Evolutionary conservation across 2,113 vertebrate genomes (phyloP).

Genomic region (Fregata magnificens): DNA sequence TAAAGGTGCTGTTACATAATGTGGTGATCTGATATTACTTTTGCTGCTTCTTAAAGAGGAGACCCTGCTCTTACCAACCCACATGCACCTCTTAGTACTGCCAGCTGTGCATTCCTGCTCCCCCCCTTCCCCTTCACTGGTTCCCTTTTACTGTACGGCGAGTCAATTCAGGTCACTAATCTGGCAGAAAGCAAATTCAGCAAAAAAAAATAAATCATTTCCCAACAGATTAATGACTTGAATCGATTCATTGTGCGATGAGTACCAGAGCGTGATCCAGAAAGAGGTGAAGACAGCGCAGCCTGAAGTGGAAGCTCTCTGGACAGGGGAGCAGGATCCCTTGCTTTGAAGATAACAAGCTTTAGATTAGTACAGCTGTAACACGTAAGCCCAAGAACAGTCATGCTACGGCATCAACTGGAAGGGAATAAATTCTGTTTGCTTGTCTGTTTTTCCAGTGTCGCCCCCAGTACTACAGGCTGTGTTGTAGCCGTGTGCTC

Average conservation of each 20-base stretch:
- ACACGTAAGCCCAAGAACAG: neutral
- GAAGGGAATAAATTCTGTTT: neutral
- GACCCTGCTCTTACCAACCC: neutral
- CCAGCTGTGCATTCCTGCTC: neutral
- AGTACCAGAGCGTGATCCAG: neutral
- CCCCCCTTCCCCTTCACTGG: neutral
- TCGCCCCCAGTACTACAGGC: too few relatives aligned
- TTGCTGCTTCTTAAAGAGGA: neutral
- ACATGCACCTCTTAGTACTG: neutral
- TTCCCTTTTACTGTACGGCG: neutral
- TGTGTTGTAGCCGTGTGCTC: neutral
- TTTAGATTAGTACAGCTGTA: neutral
- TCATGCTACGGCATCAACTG: accelerated
- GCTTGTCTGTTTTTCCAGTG: neutral
- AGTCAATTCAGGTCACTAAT: neutral
- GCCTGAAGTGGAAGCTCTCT: neutral
- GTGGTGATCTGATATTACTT: neutral
- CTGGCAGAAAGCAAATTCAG: neutral
- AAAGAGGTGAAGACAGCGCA: neutral
- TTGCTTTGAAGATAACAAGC: neutral
- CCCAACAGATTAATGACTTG: neutral
- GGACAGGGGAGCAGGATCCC: accelerated
- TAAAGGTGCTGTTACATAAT: neutral
- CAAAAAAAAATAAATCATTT: neutral
- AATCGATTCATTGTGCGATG: neutral